phyloP scores from a whole-genome alignment of 92 coral and sea anemone genomes.

The Chrysogorgia sp. region DNA sequence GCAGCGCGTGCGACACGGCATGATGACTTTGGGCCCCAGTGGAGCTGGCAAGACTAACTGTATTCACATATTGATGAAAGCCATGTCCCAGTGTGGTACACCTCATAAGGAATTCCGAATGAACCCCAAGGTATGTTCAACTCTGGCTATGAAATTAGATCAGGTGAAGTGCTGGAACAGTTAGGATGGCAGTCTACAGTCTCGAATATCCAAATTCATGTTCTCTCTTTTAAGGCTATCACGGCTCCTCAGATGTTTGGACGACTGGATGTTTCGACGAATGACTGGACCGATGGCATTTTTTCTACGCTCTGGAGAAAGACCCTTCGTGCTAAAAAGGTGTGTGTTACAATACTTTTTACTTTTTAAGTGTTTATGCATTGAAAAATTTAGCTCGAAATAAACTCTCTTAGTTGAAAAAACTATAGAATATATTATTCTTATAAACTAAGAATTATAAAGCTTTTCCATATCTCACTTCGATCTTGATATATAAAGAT shows the following conservation, averaged over 20 bases:
- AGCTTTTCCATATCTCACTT: no score
- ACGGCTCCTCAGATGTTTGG: constrained; percentile 99
- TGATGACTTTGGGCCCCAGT: constrained; percentile 99
- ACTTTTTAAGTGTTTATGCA: neutral
- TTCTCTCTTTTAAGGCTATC: constrained; percentile 74
- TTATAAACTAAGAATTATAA: neutral
- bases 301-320: constrained; percentile 99
- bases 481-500: no score
- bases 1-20: constrained; percentile 99
- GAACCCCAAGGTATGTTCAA: constrained; percentile 87
- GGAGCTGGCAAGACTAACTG: constrained; percentile 99
- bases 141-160: no score
- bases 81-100: constrained; percentile 92
- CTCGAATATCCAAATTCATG: neutral
- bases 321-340: constrained; percentile 95
- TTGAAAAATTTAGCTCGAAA: neutral
- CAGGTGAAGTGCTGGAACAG: no score
- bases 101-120: constrained; percentile 95
- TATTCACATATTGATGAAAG: constrained; percentile 89
- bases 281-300: constrained; percentile 99
- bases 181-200: no score
- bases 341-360: constrained; percentile 14
- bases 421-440: neutral
- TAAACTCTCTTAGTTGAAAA: neutral
- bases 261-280: constrained; percentile 95